These are phyloP conservation scores for Benthosema pterotum DNA, from an alignment of 2,797 vertebrate species.

Conservation along the genomic window DNA sequence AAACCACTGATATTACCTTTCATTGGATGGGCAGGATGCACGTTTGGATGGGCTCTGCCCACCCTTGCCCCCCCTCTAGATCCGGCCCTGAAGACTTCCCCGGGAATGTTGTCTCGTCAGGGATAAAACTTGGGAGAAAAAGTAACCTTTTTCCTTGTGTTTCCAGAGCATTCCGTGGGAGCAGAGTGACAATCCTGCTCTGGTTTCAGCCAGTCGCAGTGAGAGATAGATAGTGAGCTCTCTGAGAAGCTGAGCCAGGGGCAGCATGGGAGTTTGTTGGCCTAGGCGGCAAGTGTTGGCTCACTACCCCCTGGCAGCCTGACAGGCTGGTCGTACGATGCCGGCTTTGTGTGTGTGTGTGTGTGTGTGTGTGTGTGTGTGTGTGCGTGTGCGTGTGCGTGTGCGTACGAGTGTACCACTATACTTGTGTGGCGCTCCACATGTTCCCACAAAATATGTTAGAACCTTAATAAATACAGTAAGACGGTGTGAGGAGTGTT, in stretches of 20 bases:
- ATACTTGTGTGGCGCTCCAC: too few relatives aligned
- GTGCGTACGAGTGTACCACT: neutral
- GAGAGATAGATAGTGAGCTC: slow-evolving; percentile 70
- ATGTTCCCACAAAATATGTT: too few relatives aligned
- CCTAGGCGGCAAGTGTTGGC: slow-evolving; percentile 66
- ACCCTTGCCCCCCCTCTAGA: too few relatives aligned
- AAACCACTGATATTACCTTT: too few relatives aligned
- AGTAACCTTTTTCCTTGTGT: slow-evolving; percentile 31
- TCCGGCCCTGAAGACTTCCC: too few relatives aligned
- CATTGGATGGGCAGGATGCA: too few relatives aligned
- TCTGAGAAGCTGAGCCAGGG: slow-evolving; percentile 68
- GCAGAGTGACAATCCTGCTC: slow-evolving; percentile 60
- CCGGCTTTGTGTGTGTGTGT: slow-evolving; percentile 20
- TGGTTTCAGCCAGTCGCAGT: slow-evolving; percentile 78
- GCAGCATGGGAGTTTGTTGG: slow-evolving; percentile 70
- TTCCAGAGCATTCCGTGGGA: slow-evolving; percentile 58
- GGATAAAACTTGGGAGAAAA: too few relatives aligned
- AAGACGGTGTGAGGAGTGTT: neutral
- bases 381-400: neutral
- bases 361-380: slow-evolving; percentile 10
- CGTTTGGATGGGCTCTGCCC: too few relatives aligned
- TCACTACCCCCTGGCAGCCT: slow-evolving; percentile 66
- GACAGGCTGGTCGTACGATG: slow-evolving; percentile 58
- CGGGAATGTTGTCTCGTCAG: too few relatives aligned
- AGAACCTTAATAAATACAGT: too few relatives aligned